phyloP scores from a whole-genome alignment of 2,113 vertebrate species.

The Romanogobio albipinnatus region DNA sequence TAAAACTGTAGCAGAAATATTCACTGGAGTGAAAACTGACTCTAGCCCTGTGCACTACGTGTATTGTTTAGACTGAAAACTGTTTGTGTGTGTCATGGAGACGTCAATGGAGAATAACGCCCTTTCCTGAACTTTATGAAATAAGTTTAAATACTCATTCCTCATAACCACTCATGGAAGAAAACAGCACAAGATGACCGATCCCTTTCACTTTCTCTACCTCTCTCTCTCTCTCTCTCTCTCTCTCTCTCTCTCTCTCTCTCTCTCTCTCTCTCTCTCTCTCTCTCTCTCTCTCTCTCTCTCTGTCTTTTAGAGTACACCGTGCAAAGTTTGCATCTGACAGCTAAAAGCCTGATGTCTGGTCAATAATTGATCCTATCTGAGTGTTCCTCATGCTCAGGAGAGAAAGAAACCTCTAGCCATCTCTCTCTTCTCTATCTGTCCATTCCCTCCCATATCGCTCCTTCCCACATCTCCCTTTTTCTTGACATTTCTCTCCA shows the following conservation, averaged over 20 bases:
- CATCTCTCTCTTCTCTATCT: not conserved
- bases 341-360: conserved; percentile 60
- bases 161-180: conserved; percentile 13
- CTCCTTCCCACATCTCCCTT: not conserved
- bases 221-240: not conserved
- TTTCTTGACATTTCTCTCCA: conserved; percentile 18
- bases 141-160: not conserved
- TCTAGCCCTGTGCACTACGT: not conserved
- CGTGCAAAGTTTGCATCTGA: conserved; percentile 18
- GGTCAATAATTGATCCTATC: conserved; percentile 62
- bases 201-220: not conserved
- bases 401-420: conserved; percentile 43
- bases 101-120: not conserved
- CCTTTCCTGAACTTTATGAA: conserved; percentile 13
- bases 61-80: not conserved
- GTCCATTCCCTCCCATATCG: not conserved
- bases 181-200: conserved; percentile 13
- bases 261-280: not conserved
- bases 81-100: not conserved
- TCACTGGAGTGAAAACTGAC: not conserved
- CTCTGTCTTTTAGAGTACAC: conserved; percentile 20
- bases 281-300: not conserved
- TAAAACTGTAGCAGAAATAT: not conserved
- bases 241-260: not conserved
- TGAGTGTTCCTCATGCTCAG: conserved; percentile 44